phyloP scores from a whole-genome alignment of 2,888 invertebrate genomes.

The Amiota mariae region DNA sequence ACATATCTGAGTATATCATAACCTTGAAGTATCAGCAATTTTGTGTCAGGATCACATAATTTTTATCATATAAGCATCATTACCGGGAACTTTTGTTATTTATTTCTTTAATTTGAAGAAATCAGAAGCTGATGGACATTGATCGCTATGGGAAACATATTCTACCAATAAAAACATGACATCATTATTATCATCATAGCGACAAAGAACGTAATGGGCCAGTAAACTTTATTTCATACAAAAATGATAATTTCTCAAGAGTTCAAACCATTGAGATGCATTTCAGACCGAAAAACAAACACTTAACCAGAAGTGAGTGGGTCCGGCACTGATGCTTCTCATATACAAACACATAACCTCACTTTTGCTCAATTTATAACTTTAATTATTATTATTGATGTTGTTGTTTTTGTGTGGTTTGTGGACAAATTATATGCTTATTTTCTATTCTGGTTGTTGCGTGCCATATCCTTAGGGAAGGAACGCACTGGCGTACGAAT shows the following conservation, averaged over 20 bases:
- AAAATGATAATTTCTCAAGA: constrained; percentile 7
- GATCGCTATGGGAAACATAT: too few relatives aligned
- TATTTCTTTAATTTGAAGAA: too few relatives aligned
- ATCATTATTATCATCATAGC: too few relatives aligned
- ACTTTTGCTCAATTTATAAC: constrained; percentile 4
- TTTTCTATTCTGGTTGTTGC: constrained; percentile 81
- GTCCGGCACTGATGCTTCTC: not conserved
- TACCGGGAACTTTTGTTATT: too few relatives aligned
- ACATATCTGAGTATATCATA: too few relatives aligned
- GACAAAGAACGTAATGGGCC: too few relatives aligned
- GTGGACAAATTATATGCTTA: constrained; percentile 67
- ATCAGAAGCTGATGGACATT: too few relatives aligned
- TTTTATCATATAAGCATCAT: too few relatives aligned
- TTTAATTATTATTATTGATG: constrained; percentile 31
- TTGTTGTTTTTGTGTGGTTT: constrained; percentile 27
- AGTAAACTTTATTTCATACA: constrained; percentile 25
- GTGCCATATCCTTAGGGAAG: constrained; percentile 84
- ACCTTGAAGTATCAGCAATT: too few relatives aligned
- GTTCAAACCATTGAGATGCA: too few relatives aligned
- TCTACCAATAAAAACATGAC: too few relatives aligned
- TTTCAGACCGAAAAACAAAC: not conserved
- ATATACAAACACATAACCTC: constrained; percentile 21
- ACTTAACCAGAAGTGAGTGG: constrained; percentile 1
- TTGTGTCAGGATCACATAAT: too few relatives aligned
- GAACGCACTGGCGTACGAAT: constrained; percentile 95